Conservation (phyloP, 2,888 invertebrate genomes). For the Melinopterus prodromus region DNA sequence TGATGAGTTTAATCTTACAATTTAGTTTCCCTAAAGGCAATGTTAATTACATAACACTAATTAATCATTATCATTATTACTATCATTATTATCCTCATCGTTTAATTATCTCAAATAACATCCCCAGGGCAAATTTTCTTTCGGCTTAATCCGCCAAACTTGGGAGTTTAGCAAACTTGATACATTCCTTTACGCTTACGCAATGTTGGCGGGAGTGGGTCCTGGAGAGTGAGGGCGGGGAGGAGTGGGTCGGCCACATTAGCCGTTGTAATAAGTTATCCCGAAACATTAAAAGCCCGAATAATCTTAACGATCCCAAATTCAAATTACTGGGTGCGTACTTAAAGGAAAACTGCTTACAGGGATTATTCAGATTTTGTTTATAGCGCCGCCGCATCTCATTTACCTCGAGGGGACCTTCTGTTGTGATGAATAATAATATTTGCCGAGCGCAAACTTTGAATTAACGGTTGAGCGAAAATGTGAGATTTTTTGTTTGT, state of each 20-base stretch:
- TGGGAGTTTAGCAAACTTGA: slow-evolving; percentile 4
- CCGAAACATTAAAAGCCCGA: slow-evolving; percentile 12
- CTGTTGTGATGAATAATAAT: neutral
- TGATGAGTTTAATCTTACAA: too few relatives aligned
- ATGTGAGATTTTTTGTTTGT: too few relatives aligned
- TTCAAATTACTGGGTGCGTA: slow-evolving; percentile 24
- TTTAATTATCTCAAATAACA: neutral
- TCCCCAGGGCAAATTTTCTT: neutral
- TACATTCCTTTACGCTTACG: slow-evolving; percentile 4
- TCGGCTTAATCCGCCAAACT: neutral
- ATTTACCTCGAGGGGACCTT: neutral
- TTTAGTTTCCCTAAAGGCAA: too few relatives aligned
- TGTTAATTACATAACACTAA: too few relatives aligned
- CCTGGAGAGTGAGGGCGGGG: neutral
- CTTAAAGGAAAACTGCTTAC: slow-evolving; percentile 23
- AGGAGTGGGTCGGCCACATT: slow-evolving; percentile 10
- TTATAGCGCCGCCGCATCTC: neutral
- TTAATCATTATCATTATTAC: neutral
- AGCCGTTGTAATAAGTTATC: slow-evolving; percentile 24
- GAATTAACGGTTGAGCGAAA: neutral
- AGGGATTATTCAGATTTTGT: slow-evolving; percentile 17
- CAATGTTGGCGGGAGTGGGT: neutral
- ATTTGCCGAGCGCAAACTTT: neutral
- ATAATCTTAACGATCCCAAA: slow-evolving; percentile 26
- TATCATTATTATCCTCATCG: neutral